Conservation (phyloP, 2,888 invertebrate genomes). For the Cynaeus angustus region DNA sequence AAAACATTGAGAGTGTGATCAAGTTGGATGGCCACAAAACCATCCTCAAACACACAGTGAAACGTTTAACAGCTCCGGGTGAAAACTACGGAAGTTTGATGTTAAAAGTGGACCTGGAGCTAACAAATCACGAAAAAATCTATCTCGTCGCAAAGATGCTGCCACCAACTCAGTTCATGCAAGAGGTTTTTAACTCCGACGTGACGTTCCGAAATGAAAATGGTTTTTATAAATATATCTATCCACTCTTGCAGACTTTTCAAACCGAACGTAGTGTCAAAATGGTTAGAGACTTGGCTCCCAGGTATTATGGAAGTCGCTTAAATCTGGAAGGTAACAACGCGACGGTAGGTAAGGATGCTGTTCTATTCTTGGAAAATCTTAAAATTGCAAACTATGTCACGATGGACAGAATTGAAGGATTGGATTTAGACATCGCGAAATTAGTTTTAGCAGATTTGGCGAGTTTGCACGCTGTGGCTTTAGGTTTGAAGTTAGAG, state of each 20-base stretch:
- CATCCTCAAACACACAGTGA: slow-evolving; percentile 6
- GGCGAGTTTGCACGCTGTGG: slow-evolving; percentile 74
- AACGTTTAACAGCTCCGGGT: slow-evolving; percentile 65
- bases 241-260: slow-evolving; percentile 70
- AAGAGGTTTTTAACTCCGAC: slow-evolving; percentile 72
- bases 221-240: slow-evolving; percentile 71
- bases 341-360: slow-evolving; percentile 71
- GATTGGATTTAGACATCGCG: slow-evolving; percentile 71
- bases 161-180: slow-evolving; percentile 53
- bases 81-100: slow-evolving; percentile 77
- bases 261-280: slow-evolving; percentile 70
- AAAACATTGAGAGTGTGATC: slow-evolving; percentile 5
- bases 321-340: slow-evolving; percentile 53
- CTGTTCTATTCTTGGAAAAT: slow-evolving; percentile 74
- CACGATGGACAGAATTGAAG: slow-evolving; percentile 69
- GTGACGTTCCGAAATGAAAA: slow-evolving; percentile 73
- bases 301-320: slow-evolving; percentile 58
- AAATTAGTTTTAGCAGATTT: slow-evolving; percentile 69
- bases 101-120: slow-evolving; percentile 65
- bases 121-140: slow-evolving; percentile 52
- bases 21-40: background rate
- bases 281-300: slow-evolving; percentile 68
- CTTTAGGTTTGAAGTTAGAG: slow-evolving; percentile 71
- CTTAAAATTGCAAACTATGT: slow-evolving; percentile 70
- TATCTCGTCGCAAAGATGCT: slow-evolving; percentile 52